These are phyloP conservation scores for Pogonocherus hispidulus DNA, from an alignment of 2,888 invertebrate genomes.

Conservation along the genomic window DNA sequence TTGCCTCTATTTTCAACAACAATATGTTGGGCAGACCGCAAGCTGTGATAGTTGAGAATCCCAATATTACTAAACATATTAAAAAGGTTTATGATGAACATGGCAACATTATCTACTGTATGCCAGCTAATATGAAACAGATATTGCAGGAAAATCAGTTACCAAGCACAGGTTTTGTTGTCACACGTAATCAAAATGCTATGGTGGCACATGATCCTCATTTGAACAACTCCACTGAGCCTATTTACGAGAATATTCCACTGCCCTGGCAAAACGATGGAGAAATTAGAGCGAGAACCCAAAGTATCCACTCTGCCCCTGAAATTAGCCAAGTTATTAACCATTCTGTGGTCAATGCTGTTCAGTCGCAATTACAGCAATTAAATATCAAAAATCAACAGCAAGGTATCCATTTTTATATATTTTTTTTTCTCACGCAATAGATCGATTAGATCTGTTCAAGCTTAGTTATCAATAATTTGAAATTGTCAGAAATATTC, in stretches of 20 bases:
- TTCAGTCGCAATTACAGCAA: slow-evolving; percentile 58
- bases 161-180: slow-evolving; percentile 68
- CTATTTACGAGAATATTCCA: slow-evolving; percentile 87
- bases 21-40: slow-evolving; percentile 64
- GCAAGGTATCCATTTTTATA: slow-evolving; percentile 39
- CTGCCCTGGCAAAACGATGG: slow-evolving; percentile 74
- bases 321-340: slow-evolving; percentile 69
- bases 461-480: no score
- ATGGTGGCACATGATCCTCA: slow-evolving; percentile 61
- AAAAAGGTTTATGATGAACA: slow-evolving; percentile 75
- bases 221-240: slow-evolving; percentile 74
- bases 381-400: slow-evolving; percentile 50
- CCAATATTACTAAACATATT: slow-evolving; percentile 74
- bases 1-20: slow-evolving; percentile 74
- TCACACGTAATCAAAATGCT: slow-evolving; percentile 70
- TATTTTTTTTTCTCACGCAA: background rate
- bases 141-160: slow-evolving; percentile 66
- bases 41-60: slow-evolving; percentile 72
- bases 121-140: slow-evolving; percentile 71
- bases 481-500: no score
- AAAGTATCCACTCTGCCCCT: slow-evolving; percentile 81
- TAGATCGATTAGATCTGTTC: background rate
- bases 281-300: slow-evolving; percentile 71
- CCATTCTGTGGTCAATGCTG: slow-evolving; percentile 60
- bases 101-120: slow-evolving; percentile 76